Percentiles rank a stretch among this genome's conserved stretches.
phyloP scores from a whole-genome alignment of 2,113 vertebrate species.

The Acrocephalus kingi region DNA sequence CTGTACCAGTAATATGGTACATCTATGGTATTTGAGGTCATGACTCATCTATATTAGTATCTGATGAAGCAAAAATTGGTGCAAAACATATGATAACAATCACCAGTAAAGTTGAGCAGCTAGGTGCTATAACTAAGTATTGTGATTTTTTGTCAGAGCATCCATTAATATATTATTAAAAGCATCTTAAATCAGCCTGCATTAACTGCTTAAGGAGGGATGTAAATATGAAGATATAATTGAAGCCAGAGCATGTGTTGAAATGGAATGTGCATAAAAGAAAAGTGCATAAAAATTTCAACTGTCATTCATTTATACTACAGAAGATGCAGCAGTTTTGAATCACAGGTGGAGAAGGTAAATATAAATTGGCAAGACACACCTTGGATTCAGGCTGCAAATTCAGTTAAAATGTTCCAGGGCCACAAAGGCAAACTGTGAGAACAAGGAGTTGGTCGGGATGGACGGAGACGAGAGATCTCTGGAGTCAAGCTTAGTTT shows the following conservation, averaged over 20 bases:
- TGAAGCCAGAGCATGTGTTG: not conserved
- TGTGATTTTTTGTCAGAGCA: not conserved
- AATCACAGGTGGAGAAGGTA: not conserved
- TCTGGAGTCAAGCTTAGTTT: too few relatives aligned
- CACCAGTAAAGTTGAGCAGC: not conserved
- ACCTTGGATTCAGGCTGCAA: not conserved
- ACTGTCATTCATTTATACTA: not conserved
- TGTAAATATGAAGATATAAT: not conserved
- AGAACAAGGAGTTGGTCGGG: too few relatives aligned
- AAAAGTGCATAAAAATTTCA: not conserved
- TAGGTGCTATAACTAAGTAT: not conserved
- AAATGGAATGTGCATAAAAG: not conserved
- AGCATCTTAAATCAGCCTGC: not conserved
- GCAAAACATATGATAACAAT: not conserved
- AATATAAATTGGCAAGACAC: not conserved
- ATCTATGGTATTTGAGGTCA: not conserved
- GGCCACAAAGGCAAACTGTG: not conserved
- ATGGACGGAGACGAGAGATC: too few relatives aligned
- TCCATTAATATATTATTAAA: not conserved
- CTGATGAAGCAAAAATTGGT: not conserved
- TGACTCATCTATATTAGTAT: not conserved
- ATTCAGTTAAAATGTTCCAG: not conserved
- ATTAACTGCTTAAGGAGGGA: not conserved
- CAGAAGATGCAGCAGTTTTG: not conserved
- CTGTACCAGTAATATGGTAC: not conserved